Evolutionary conservation across 2,888 invertebrate species (phyloP).

Genomic region (Hypselothyrea guttata): DNA sequence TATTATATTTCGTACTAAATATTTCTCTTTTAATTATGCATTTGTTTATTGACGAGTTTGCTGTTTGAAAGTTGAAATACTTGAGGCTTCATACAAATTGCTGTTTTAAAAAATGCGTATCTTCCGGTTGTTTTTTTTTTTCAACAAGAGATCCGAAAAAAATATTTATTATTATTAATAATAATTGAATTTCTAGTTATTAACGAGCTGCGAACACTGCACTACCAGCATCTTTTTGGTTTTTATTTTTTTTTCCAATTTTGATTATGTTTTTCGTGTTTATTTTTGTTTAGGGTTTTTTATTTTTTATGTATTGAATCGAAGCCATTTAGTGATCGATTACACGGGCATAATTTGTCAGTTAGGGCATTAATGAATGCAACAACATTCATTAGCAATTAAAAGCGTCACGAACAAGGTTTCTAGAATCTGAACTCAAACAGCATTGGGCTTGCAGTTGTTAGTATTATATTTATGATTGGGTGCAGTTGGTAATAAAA

Average conservation of each 20-base stretch:
- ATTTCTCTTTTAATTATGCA: constrained; percentile 44
- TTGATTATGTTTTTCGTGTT: constrained; percentile 9
- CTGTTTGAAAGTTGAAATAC: constrained; percentile 77
- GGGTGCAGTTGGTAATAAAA: constrained; percentile 41
- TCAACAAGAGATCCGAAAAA: too few relatives aligned
- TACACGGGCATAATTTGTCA: constrained; percentile 63
- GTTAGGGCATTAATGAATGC: constrained; percentile 47
- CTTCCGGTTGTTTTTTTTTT: constrained; percentile 58
- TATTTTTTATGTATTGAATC: constrained; percentile 40
- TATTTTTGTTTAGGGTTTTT: constrained; percentile 26
- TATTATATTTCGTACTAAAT: constrained; percentile 4
- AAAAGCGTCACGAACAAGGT: constrained; percentile 55
- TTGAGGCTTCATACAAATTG: constrained; percentile 54
- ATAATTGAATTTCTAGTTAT: constrained; percentile 67
- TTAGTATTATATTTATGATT: constrained; percentile 12
- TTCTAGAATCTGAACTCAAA: constrained; percentile 35
- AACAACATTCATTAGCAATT: constrained; percentile 68
- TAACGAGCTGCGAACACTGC: constrained; percentile 49
- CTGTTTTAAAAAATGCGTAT: constrained; percentile 37
- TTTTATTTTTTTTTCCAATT: constrained; percentile 12
- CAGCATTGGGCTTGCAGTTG: constrained; percentile 41
- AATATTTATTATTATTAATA: constrained; percentile 42
- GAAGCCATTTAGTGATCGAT: constrained; percentile 61
- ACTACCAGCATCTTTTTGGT: constrained; percentile 59
- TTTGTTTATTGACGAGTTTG: constrained; percentile 46